Conservation (phyloP, 2,113 vertebrate genomes). For the Dendrocopos noguchii region DNA sequence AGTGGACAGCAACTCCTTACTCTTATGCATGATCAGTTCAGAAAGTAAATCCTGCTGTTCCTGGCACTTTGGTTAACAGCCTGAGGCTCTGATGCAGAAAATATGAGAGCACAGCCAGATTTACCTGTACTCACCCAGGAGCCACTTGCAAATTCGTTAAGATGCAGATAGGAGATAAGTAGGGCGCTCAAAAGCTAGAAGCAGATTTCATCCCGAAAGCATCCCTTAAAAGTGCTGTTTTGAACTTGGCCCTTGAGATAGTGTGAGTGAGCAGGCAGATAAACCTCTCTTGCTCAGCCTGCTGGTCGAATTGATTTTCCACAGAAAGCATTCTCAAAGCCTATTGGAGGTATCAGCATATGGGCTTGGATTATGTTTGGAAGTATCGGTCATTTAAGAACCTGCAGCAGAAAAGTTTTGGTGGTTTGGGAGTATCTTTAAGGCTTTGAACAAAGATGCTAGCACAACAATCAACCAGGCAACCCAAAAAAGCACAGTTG, state of each 20-base stretch:
- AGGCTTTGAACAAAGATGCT: not conserved
- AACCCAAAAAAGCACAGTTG: not conserved
- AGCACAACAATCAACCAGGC: not conserved
- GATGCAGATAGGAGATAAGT: slow-evolving; percentile 18
- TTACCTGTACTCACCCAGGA: slow-evolving; percentile 14
- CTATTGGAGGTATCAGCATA: not conserved
- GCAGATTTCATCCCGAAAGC: not conserved
- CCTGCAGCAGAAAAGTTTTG: not conserved
- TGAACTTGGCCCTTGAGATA: slow-evolving; percentile 18
- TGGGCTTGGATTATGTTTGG: not conserved
- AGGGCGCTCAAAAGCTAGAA: not conserved
- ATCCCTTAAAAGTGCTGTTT: not conserved
- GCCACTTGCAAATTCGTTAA: slow-evolving; percentile 12
- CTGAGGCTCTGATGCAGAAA: slow-evolving; percentile 30
- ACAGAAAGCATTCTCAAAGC: slow-evolving; percentile 23
- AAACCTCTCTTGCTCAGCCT: not conserved
- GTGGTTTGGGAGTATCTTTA: not conserved
- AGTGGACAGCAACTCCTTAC: not conserved
- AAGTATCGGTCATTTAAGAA: not conserved
- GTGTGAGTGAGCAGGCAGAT: not conserved
- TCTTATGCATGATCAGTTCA: not conserved
- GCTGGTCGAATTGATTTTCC: slow-evolving; percentile 11
- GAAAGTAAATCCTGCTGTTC: not conserved
- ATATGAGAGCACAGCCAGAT: not conserved
- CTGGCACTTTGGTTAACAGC: slow-evolving; percentile 35